A percentile compares a stretch with the other conserved stretches of the same genome.
Evolutionary conservation across 2,113 vertebrate species (phyloP).

Genomic region (Hyla sarda): DNA sequence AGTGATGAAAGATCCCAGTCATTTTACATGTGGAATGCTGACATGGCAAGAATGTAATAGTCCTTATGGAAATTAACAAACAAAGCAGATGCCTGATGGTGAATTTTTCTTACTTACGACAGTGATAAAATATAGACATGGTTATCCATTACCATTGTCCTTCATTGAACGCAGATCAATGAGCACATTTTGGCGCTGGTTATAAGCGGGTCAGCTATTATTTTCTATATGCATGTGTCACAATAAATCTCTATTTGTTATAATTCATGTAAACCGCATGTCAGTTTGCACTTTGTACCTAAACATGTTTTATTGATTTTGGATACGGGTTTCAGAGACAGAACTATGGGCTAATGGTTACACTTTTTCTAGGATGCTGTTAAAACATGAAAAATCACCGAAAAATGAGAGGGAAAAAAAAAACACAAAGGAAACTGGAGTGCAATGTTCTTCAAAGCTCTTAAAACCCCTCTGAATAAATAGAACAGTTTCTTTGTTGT

Average conservation of each 20-base stretch:
- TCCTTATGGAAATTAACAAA: constrained; percentile 76
- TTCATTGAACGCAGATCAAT: constrained; percentile 70
- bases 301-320: constrained; percentile 72
- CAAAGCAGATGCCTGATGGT: constrained; percentile 73
- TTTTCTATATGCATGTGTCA: constrained; percentile 44
- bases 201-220: constrained; percentile 60
- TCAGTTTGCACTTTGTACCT: constrained; percentile 66
- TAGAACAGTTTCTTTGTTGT: constrained; percentile 44
- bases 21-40: constrained; percentile 77
- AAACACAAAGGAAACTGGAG: constrained; percentile 60
- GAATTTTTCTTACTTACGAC: constrained; percentile 74
- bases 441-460: constrained; percentile 54
- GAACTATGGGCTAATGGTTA: constrained; percentile 58
- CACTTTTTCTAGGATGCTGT: constrained; percentile 43
- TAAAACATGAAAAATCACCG: constrained; percentile 54
- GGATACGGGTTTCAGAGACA: constrained; percentile 70
- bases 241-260: constrained; percentile 62
- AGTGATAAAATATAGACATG: constrained; percentile 68
- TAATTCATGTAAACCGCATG: constrained; percentile 67
- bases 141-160: constrained; percentile 66
- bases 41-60: constrained; percentile 72
- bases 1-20: constrained; percentile 72
- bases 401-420: constrained; percentile 49
- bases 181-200: constrained; percentile 63
- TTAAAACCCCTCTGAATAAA: constrained; percentile 34